A percentile compares a stretch with the other conserved stretches of the same genome.
Evolutionary conservation across 1,140 invertebrate genomes (phyloP).

Genomic region (Diplogasteroides magnus): DNA sequence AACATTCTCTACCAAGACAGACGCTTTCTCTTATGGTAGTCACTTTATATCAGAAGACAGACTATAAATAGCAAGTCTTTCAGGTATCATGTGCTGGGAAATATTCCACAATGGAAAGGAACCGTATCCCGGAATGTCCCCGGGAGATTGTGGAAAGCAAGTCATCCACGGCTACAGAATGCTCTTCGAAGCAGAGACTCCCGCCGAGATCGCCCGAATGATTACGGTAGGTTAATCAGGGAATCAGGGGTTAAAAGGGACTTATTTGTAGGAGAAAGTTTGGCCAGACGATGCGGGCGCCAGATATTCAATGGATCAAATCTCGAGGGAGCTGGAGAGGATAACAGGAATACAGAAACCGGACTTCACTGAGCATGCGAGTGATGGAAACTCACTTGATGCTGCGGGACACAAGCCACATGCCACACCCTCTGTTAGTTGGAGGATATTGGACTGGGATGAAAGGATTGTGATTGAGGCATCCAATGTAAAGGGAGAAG

Average conservation of each 20-base stretch:
- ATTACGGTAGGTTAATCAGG: neutral
- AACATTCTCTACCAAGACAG: conserved; percentile 31
- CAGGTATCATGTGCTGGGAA: neutral
- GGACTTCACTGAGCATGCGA: no score
- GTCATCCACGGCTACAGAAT: neutral
- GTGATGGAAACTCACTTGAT: no score
- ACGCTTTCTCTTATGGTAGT: conserved; percentile 31
- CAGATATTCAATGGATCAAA: no score
- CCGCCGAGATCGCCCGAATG: neutral
- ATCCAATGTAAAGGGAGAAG: no score
- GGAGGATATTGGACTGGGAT: no score
- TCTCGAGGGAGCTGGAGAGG: no score
- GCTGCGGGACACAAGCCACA: no score
- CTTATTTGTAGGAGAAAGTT: neutral
- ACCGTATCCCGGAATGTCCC: neutral
- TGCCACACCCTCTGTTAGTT: no score
- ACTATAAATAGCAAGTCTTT: neutral
- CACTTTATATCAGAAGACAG: neutral
- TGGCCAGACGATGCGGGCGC: neutral
- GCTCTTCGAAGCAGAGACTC: neutral
- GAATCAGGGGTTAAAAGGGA: neutral
- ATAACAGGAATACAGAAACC: no score
- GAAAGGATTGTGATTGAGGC: no score
- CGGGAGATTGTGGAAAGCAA: no score
- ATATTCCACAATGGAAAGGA: neutral